Percentiles rank a stretch among this genome's conserved stretches.
Evolutionary conservation across 2,888 invertebrate genomes (phyloP).

Genomic region (Tetragonula carbonaria): DNA sequence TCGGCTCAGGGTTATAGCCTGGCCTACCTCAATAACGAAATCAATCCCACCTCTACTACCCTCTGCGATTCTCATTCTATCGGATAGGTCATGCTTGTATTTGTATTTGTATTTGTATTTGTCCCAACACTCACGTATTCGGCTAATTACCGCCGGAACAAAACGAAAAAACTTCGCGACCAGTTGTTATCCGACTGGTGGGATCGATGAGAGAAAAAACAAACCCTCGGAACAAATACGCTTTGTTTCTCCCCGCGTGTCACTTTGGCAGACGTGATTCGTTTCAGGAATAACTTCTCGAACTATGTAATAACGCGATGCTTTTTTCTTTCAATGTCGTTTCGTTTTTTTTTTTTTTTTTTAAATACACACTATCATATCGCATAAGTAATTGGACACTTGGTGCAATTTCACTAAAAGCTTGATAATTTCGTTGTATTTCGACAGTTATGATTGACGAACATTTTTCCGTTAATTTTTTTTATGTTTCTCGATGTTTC

Average conservation of each 20-base stretch:
- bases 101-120: constrained; percentile 22
- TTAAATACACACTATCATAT: not conserved
- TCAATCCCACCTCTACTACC: not conserved
- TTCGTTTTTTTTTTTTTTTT: not conserved
- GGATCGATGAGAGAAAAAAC: not conserved
- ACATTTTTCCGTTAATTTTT: too few relatives aligned
- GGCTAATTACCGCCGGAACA: constrained; percentile 22
- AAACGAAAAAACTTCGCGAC: not conserved
- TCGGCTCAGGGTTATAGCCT: constrained; percentile 12
- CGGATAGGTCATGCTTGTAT: constrained; percentile 27
- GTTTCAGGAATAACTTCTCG: not conserved
- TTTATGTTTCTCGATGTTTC: too few relatives aligned
- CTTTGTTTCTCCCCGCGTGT: not conserved
- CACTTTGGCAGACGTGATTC: not conserved
- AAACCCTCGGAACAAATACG: not conserved
- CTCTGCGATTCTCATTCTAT: constrained; percentile 6
- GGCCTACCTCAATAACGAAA: constrained; percentile 23
- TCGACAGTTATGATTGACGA: too few relatives aligned
- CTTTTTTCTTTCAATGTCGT: not conserved
- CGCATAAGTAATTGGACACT: too few relatives aligned
- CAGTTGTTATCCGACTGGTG: not conserved
- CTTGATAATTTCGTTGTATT: too few relatives aligned
- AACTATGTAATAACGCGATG: not conserved
- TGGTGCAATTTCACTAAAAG: too few relatives aligned
- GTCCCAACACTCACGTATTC: constrained; percentile 32